These are phyloP conservation scores for Neopelma chrysocephalum DNA, from an alignment of 2,797 vertebrate genomes.

Conservation along the genomic window DNA sequence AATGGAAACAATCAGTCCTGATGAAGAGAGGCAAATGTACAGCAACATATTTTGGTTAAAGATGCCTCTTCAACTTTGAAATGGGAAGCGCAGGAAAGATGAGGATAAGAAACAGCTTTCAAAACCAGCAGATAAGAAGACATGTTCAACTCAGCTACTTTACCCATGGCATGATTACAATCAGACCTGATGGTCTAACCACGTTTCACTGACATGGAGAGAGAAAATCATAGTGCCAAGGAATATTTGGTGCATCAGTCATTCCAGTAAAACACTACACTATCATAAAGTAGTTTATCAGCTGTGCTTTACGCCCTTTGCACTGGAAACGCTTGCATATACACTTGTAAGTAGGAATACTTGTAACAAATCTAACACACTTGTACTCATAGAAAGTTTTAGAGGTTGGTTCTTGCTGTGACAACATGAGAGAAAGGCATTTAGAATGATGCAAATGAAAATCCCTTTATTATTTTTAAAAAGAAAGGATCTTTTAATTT, in stretches of 20 bases:
- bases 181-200: not conserved
- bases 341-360: not conserved
- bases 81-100: not conserved
- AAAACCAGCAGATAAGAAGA: not conserved
- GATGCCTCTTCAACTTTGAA: not conserved
- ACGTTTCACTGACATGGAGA: not conserved
- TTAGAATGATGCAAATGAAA: not conserved
- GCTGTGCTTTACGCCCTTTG: not conserved
- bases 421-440: not conserved
- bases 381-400: not conserved
- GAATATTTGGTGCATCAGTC: not conserved
- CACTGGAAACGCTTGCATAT: not conserved
- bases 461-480: fast-evolving
- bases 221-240: not conserved
- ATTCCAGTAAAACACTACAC: not conserved
- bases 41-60: not conserved
- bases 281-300: not conserved
- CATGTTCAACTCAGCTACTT: not conserved
- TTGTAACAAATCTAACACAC: not conserved
- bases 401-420: not conserved
- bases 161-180: not conserved
- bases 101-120: not conserved
- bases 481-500: not conserved
- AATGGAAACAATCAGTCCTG: not conserved
- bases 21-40: not conserved